Evolutionary conservation across 2,113 vertebrate genomes (phyloP).

Genomic region (Pagrus major): DNA sequence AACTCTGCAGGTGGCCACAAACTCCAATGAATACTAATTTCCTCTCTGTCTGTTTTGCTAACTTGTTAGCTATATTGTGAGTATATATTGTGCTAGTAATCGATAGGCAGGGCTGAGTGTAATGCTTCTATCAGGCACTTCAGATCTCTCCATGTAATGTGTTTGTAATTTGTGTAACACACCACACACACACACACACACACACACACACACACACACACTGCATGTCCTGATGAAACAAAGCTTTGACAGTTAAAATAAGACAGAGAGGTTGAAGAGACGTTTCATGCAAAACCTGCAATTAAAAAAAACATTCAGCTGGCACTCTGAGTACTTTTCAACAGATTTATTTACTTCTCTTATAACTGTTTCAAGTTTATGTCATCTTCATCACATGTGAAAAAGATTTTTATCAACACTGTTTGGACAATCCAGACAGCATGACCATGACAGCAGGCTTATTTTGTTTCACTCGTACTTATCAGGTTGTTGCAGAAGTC

Average conservation of each 20-base stretch:
- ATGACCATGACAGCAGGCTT: neutral
- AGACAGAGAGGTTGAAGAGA: neutral
- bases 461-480: neutral
- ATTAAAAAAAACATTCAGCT: neutral
- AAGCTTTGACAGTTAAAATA: neutral
- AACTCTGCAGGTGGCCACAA: too few species aligned
- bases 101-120: neutral
- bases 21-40: neutral
- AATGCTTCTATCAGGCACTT: too few species aligned
- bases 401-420: neutral
- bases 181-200: too few species aligned
- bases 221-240: too few species aligned
- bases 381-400: neutral
- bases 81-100: neutral
- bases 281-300: neutral
- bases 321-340: neutral
- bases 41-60: neutral
- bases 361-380: neutral
- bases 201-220: too few species aligned
- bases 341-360: slow-evolving; percentile 17
- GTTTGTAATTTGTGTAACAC: too few species aligned
- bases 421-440: neutral
- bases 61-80: neutral
- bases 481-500: neutral
- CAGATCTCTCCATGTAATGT: too few species aligned